Conservation (phyloP, 1,140 invertebrate species). For the Caenorhabditis brenneri region DNA sequence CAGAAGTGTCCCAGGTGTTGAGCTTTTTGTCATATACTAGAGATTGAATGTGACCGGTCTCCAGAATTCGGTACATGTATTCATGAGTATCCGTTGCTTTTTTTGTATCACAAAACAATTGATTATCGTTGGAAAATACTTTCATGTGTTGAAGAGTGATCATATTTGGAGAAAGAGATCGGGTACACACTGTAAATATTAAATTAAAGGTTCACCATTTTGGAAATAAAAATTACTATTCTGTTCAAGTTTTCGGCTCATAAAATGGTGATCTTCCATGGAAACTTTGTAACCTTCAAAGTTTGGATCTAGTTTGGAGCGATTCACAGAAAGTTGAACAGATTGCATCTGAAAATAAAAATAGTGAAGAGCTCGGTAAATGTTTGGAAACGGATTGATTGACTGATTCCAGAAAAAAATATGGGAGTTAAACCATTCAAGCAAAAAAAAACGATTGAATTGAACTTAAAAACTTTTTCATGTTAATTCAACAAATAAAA, state of each 20-base stretch:
- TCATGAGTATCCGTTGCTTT: neutral
- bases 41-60: neutral
- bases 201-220: too few relatives aligned
- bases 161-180: neutral
- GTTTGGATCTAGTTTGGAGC: neutral
- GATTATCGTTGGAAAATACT: neutral
- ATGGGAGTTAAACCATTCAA: too few relatives aligned
- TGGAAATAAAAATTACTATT: neutral
- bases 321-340: neutral
- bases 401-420: too few relatives aligned
- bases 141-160: slow-evolving; percentile 15
- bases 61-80: neutral
- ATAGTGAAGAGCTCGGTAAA: too few relatives aligned
- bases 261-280: neutral
- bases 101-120: neutral
- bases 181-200: neutral
- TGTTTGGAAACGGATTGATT: too few relatives aligned
- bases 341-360: neutral
- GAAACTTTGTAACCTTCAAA: slow-evolving; percentile 11
- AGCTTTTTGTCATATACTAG: neutral
- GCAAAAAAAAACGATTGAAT: too few relatives aligned
- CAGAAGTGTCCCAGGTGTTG: neutral
- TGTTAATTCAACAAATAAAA: too few relatives aligned
- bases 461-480: too few relatives aligned
- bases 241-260: neutral